Percentiles rank a stretch among this genome's conserved stretches.
These are phyloP conservation scores for Drosophila subquinaria DNA, from an alignment of 2,888 invertebrate species.

Conservation along the genomic window DNA sequence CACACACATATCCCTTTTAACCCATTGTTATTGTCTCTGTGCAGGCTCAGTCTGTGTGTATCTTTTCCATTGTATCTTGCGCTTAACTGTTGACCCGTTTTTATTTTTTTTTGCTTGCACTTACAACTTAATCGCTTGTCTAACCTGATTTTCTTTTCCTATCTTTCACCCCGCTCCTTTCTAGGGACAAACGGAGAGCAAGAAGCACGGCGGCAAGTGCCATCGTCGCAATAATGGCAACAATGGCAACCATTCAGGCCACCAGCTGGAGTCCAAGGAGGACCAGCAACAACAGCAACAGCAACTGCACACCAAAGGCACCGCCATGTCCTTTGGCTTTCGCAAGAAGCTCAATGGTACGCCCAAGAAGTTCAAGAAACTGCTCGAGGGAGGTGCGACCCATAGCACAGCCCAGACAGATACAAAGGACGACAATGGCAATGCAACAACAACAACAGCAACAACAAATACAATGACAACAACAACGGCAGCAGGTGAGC, in stretches of 20 bases:
- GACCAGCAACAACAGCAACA: conserved; percentile 37
- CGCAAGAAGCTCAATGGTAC: conserved; percentile 88
- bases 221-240: conserved; percentile 63
- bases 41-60: conserved; percentile 11
- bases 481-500: conserved; percentile 70
- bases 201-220: conserved; percentile 76
- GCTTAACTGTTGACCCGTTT: conserved; percentile 64
- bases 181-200: conserved; percentile 86
- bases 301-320: conserved; percentile 87
- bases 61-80: conserved; percentile 19
- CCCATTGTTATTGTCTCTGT: conserved; percentile 29
- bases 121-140: conserved; percentile 18
- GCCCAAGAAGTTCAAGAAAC: conserved; percentile 84
- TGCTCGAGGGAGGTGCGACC: conserved; percentile 63
- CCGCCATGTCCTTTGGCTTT: conserved; percentile 94
- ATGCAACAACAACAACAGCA: conserved; percentile 57
- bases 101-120: conserved; percentile 16
- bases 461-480: neutral
- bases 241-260: conserved; percentile 52
- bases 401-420: conserved; percentile 33
- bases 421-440: conserved; percentile 84
- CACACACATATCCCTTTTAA: neutral
- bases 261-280: conserved; percentile 24
- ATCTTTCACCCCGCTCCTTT: neutral
- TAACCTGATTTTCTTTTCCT: conserved; percentile 9